These are phyloP conservation scores for Mellivora capensis DNA, from an alignment of 2,113 vertebrate species.

Conservation along the genomic window DNA sequence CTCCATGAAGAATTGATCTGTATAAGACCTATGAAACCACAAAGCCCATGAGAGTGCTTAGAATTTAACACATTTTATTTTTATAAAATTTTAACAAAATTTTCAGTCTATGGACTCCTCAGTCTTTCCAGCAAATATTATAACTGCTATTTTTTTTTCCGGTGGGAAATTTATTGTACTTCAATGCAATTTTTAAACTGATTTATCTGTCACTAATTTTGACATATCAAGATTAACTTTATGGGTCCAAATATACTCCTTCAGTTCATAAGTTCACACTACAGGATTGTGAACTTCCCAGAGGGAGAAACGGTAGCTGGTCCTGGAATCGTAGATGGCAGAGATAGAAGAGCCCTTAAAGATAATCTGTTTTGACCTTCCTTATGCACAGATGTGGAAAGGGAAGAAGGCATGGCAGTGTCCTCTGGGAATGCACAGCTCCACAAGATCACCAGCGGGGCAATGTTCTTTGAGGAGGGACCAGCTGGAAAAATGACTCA, in stretches of 20 bases:
- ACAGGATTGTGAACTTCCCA: background rate
- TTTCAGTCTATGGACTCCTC: background rate
- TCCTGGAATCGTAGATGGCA: background rate
- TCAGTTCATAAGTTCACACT: background rate
- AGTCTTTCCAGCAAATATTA: background rate
- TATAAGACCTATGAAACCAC: background rate
- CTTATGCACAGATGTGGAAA: background rate
- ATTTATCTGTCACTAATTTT: background rate
- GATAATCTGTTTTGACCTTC: background rate
- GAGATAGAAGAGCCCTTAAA: background rate
- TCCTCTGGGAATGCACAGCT: background rate
- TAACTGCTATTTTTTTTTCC: background rate
- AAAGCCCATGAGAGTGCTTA: background rate
- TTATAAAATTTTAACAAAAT: background rate
- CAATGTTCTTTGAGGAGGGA: background rate
- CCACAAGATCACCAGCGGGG: background rate
- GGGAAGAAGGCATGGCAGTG: background rate
- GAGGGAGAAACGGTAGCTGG: background rate
- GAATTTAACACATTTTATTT: background rate
- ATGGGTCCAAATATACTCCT: background rate
- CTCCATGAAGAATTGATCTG: background rate
- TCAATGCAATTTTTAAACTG: background rate
- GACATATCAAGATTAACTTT: background rate
- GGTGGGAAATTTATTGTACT: background rate
- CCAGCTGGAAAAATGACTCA: background rate